Evolutionary conservation across 2,113 vertebrate species (phyloP).

Genomic region (Oncorhynchus gorbuscha): DNA sequence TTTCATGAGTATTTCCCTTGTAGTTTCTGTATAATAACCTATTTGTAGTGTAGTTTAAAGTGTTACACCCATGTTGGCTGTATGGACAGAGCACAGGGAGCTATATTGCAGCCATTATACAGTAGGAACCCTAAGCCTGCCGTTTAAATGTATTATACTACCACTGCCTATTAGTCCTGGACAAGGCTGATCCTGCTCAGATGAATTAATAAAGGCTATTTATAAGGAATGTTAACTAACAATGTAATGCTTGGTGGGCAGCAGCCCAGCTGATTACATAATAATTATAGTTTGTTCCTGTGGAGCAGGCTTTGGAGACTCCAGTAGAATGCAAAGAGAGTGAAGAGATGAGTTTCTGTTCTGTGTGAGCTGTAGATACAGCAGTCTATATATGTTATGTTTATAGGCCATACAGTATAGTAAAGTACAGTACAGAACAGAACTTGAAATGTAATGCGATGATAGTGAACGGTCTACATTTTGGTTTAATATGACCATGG

Average conservation of each 20-base stretch:
- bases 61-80: too few species aligned
- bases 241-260: conserved; percentile 79
- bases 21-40: too few species aligned
- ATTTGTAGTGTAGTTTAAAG: too few species aligned
- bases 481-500: too few species aligned
- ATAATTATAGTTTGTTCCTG: conserved; percentile 73
- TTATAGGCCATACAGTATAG: too few species aligned
- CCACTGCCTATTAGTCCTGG: conserved; percentile 78
- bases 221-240: conserved; percentile 84
- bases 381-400: too few species aligned
- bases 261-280: conserved; percentile 78
- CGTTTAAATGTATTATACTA: conserved; percentile 75
- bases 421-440: too few species aligned
- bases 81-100: conserved; percentile 4
- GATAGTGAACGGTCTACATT: too few species aligned
- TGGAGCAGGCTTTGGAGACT: conserved; percentile 60
- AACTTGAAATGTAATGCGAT: too few species aligned
- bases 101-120: conserved; percentile 4
- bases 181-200: conserved; percentile 69
- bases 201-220: conserved; percentile 74
- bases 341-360: conserved; percentile 1
- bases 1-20: too few species aligned
- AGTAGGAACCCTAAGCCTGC: conserved; percentile 38
- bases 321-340: conserved; percentile 61
- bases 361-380: too few species aligned